Evolutionary conservation across 2,888 invertebrate genomes (phyloP).

Genomic region (Autographa gamma): DNA sequence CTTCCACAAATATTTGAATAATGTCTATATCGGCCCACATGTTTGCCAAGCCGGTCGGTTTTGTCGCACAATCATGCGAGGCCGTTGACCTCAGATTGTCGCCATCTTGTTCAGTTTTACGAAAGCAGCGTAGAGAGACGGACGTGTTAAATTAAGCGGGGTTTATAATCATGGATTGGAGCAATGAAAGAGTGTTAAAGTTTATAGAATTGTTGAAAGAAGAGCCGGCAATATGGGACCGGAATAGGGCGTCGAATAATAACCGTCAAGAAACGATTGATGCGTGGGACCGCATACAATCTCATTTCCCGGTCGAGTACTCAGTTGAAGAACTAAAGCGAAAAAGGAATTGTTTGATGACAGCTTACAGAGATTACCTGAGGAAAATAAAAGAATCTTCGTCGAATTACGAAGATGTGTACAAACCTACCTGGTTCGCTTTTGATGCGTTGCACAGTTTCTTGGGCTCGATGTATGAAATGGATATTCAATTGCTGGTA

Average conservation of each 20-base stretch:
- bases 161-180: constrained; percentile 6
- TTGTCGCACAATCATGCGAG: background rate
- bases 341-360: constrained; percentile 11
- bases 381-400: constrained; percentile 8
- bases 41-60: constrained; percentile 10
- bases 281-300: constrained; percentile 6
- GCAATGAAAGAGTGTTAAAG: background rate
- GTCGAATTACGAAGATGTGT: background rate
- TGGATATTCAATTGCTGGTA: constrained; percentile 6
- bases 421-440: constrained; percentile 10
- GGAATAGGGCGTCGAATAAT: background rate
- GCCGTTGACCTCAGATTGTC: background rate
- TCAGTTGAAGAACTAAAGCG: constrained; percentile 1
- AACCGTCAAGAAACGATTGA: background rate
- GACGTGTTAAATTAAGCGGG: background rate
- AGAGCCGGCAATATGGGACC: constrained; percentile 10
- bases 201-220: constrained; percentile 5
- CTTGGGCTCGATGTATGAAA: constrained; percentile 2
- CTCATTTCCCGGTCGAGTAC: background rate
- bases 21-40: background rate
- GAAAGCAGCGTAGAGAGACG: background rate
- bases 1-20: constrained; percentile 13
- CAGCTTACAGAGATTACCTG: constrained; percentile 9
- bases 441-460: constrained; percentile 9
- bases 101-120: constrained; percentile 2